Evolutionary conservation across 1,140 invertebrate species (phyloP).

Genomic region (Agrilus planipennis): DNA sequence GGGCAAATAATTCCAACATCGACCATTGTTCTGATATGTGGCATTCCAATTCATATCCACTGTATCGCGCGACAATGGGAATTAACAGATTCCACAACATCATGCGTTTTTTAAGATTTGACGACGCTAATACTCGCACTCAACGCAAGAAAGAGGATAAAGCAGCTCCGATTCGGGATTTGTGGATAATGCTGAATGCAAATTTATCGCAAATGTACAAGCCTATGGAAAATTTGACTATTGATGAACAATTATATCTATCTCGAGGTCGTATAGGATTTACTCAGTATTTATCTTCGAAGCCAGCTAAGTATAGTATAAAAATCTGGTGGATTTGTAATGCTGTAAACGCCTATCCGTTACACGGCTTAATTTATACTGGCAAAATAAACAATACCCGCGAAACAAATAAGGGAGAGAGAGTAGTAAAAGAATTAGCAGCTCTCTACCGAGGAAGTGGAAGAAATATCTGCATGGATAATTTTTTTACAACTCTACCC

Average conservation of each 20-base stretch:
- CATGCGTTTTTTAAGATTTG: conserved; percentile 22
- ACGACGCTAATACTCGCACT: conserved; percentile 19
- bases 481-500: conserved; percentile 22
- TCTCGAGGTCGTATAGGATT: conserved; percentile 31
- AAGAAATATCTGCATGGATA: conserved; percentile 25
- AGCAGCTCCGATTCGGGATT: conserved; percentile 23
- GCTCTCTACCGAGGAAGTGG: conserved; percentile 12
- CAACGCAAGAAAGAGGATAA: conserved; percentile 20
- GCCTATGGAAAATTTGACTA: conserved; percentile 12
- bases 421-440: not conserved
- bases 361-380: conserved; percentile 12
- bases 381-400: conserved; percentile 4
- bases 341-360: conserved; percentile 15
- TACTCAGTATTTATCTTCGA: conserved; percentile 28
- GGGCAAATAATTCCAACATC: conserved; percentile 12
- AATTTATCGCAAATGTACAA: conserved; percentile 16
- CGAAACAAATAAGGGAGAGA: conserved; percentile 2
- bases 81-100: conserved; percentile 22
- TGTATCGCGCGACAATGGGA: conserved; percentile 11
- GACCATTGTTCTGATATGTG: conserved; percentile 12
- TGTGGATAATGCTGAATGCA: conserved; percentile 22
- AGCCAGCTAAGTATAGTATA: conserved; percentile 37
- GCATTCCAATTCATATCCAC: conserved; percentile 13
- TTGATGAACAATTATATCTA: conserved; percentile 21
- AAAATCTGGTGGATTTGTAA: conserved; percentile 32